Conservation (phyloP, 2,888 invertebrate genomes). For the Lithophane semibrunnea region DNA sequence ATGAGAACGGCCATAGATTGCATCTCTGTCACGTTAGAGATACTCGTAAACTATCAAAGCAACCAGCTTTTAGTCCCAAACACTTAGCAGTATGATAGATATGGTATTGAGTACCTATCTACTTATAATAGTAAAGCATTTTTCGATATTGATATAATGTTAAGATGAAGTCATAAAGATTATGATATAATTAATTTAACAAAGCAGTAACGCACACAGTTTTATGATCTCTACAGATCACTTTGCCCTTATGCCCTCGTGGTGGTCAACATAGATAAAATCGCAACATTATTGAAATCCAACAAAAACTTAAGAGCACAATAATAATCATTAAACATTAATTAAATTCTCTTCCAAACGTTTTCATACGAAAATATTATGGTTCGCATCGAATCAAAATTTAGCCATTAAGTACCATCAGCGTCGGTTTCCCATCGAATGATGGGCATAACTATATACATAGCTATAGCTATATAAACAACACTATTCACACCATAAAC, state of each 20-base stretch:
- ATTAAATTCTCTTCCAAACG: constrained; percentile 29
- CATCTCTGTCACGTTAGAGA: constrained; percentile 51
- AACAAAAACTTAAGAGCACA: constrained; percentile 26
- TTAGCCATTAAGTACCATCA: constrained; percentile 58
- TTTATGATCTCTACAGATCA: constrained; percentile 22
- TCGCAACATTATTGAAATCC: constrained; percentile 37
- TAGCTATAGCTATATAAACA: constrained; percentile 64
- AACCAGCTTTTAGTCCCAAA: constrained; percentile 1
- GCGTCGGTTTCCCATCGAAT: constrained; percentile 62
- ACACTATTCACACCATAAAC: constrained; percentile 74
- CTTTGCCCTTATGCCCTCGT: constrained; percentile 27
- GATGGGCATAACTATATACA: constrained; percentile 55
- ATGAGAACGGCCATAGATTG: constrained; percentile 52
- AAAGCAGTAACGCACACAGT: constrained; percentile 17
- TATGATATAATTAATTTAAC: constrained; percentile 18
- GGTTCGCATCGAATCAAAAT: constrained; percentile 61
- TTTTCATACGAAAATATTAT: constrained; percentile 42
- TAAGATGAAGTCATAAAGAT: constrained; percentile 31
- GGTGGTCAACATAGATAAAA: constrained; percentile 36
- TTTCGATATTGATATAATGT: background rate
- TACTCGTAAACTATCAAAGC: constrained; percentile 44
- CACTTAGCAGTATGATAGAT: background rate
- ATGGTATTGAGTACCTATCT: background rate
- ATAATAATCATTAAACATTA: constrained; percentile 44
- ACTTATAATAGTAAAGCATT: no score